Evolutionary conservation across 1,140 invertebrate species (phyloP).

Genomic region (Lordiphosa mommai): DNA sequence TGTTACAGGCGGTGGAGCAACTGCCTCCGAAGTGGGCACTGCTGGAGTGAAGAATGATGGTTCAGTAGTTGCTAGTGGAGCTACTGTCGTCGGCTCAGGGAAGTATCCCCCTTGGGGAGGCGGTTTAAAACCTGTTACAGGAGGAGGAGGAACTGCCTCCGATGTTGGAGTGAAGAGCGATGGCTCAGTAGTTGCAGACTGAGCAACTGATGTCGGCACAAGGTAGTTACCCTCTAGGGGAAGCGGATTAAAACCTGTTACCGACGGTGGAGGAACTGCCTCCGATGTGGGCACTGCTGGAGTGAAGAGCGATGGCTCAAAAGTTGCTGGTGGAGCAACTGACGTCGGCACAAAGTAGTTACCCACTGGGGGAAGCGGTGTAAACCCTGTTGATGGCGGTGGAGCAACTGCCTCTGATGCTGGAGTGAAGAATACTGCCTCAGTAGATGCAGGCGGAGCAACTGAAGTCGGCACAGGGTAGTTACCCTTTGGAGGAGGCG

Average conservation of each 20-base stretch:
- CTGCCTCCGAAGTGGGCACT: no score
- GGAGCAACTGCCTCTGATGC: background rate
- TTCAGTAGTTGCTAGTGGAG: constrained; percentile 5
- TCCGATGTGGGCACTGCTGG: background rate
- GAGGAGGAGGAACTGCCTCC: background rate
- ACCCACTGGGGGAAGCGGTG: background rate
- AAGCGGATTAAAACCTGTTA: background rate
- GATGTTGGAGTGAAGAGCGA: background rate
- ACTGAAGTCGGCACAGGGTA: background rate
- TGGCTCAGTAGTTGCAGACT: background rate
- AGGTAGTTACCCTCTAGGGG: background rate
- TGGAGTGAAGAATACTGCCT: background rate
- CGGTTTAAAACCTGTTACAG: no score
- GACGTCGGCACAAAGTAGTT: background rate
- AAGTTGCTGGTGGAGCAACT: background rate
- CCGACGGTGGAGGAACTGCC: background rate
- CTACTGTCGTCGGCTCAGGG: background rate
- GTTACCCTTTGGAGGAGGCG: background rate
- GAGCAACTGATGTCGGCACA: background rate
- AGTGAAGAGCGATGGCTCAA: no score
- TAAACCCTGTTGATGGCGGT: background rate
- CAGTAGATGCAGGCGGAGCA: background rate
- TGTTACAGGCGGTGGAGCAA: background rate
- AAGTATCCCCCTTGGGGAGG: background rate
- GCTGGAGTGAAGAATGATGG: constrained; percentile 1